Base-by-base conservation (phyloP, 2,113 vertebrate genomes). In the Gymnorhina tibicen region DNA sequence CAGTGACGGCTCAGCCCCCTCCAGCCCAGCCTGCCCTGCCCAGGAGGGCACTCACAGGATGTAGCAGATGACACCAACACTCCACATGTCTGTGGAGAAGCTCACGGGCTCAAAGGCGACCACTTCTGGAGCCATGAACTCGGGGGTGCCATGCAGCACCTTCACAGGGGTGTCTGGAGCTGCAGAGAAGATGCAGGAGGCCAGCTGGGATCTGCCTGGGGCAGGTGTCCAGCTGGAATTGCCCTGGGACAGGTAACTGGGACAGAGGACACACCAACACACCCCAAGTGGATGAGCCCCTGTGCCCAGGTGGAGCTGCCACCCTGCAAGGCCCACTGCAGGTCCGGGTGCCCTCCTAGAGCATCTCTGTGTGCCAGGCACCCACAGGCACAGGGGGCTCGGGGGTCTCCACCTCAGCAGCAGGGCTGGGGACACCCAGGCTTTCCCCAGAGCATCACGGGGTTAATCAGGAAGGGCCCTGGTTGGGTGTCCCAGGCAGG, bases 71-170 rank as follows among this genome's bases (percentile, higher is more conserved):
- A 99, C 98, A 26, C 98, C 99, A 10, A 99, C 98, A 6, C 98
- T 99, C 99, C 99, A 99, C 98, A 99, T 98, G 97, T 99, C 99
- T 0, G 98, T 99, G 60, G 96, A 95, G 93, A 98, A 93, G 44
- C 95, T 93, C 75, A 99, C 98, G 0, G 98, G 97, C 95, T 99
- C 98, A 37, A 97, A 99, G 95, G 88, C 91, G 2, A 99, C 98
- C 63, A 99, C 98, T 95, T 99, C 99, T 0, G 99, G 99, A 78
- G 99, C 99, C 95, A 99, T 98, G 95, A 99, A 99, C 93, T 99
- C 99, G 0, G 99, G 98, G 4, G 99, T 99, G 28, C 99, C 98
- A 0, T 99, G 98, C 96, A 99, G 77, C 94, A 99, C 98, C 97
- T 96, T 97, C 77, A 99, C 83, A 0, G 42, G 42, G 42, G 42